phyloP scores from a whole-genome alignment of 1,140 invertebrate species.

The Lepidurus couesii region DNA sequence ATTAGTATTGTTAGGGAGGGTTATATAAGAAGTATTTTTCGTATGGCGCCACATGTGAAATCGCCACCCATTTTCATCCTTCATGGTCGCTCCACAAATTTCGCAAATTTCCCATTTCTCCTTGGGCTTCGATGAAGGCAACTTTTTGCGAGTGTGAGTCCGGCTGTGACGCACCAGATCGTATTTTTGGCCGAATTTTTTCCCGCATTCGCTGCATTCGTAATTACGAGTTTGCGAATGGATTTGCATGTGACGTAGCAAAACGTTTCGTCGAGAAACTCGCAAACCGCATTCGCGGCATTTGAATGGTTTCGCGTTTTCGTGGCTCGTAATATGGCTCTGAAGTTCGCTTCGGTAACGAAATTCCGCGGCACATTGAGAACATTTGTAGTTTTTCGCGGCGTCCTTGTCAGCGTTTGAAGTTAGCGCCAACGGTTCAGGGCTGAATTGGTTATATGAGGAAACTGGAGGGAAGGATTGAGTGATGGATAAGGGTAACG shows the following conservation, averaged over 20 bases:
- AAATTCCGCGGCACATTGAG: conserved; percentile 30
- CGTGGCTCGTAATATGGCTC: conserved; percentile 19
- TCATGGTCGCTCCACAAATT: not conserved
- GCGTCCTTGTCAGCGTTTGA: not conserved
- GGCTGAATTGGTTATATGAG: conserved; percentile 25
- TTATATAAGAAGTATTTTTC: not conserved
- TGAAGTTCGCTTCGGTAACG: conserved; percentile 16
- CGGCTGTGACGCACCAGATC: conserved; percentile 49
- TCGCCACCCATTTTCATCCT: not conserved
- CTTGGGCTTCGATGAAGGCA: conserved; percentile 30
- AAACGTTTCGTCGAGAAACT: not conserved
- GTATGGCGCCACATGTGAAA: not conserved
- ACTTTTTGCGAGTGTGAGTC: conserved; percentile 40
- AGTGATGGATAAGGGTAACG: conserved; percentile 31
- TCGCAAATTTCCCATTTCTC: not conserved
- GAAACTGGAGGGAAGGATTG: conserved; percentile 29
- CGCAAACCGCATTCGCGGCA: conserved; percentile 30
- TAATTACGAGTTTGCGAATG: conserved; percentile 24
- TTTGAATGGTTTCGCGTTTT: conserved; percentile 30
- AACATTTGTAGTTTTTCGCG: conserved; percentile 20
- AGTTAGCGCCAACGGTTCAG: not conserved
- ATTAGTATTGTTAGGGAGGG: not conserved
- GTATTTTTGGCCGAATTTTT: conserved; percentile 54
- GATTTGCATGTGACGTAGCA: conserved; percentile 30
- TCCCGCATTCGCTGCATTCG: conserved; percentile 58